phyloP scores from a whole-genome alignment of 2,888 invertebrate genomes.

The Lepidocyrtoides sp. region DNA sequence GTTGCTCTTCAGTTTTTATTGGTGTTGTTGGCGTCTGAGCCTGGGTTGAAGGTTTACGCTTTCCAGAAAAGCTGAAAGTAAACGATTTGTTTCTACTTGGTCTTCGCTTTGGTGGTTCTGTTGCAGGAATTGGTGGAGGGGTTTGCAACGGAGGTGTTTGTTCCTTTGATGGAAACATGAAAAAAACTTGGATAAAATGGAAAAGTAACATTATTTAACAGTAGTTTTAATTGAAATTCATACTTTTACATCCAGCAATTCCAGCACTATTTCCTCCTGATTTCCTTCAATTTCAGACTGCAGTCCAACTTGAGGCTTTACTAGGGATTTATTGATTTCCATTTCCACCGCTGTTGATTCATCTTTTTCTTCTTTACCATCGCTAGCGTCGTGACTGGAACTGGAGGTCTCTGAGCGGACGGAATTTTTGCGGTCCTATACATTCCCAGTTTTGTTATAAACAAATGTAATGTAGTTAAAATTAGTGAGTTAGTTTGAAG shows the following conservation, averaged over 20 bases:
- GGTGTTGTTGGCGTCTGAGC: conserved; percentile 23
- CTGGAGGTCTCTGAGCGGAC: not conserved
- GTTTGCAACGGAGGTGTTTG: conserved; percentile 18
- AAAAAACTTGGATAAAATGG: no score
- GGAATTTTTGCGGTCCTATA: conserved; percentile 8
- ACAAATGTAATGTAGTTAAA: not conserved
- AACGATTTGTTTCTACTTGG: conserved; percentile 58
- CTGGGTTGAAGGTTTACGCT: conserved; percentile 44
- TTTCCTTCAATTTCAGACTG: conserved; percentile 38
- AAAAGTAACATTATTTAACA: no score
- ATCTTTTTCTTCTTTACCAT: not conserved
- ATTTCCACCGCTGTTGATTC: not conserved
- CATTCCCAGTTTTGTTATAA: not conserved
- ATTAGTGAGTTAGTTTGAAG: no score
- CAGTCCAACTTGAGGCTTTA: conserved; percentile 17
- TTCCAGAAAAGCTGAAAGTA: conserved; percentile 71
- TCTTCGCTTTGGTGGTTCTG: conserved; percentile 44
- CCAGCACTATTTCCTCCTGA: conserved; percentile 67
- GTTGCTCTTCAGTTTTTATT: not conserved
- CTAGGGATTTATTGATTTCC: conserved; percentile 3
- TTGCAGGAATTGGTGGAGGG: conserved; percentile 36
- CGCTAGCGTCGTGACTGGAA: not conserved
- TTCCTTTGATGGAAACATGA: conserved; percentile 45
- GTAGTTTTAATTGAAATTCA: no score
- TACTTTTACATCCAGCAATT: conserved; percentile 69